Evolutionary conservation across 2,797 vertebrate species (phyloP).

Genomic region (Benthosema pterotum): DNA sequence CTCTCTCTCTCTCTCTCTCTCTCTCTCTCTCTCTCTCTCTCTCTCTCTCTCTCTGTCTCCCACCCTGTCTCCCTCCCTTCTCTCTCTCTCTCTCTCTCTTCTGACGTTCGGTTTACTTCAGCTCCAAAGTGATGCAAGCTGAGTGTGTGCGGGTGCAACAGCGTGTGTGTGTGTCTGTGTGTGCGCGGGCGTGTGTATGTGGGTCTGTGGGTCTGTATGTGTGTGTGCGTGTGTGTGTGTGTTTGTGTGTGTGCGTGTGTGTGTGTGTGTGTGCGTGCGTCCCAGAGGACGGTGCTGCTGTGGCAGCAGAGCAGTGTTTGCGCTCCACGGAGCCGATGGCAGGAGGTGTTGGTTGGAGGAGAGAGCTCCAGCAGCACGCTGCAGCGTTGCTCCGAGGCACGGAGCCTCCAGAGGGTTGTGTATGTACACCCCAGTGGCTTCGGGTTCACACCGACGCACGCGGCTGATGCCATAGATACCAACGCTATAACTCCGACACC

Average conservation of each 20-base stretch:
- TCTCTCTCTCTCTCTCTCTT: slow-evolving; percentile 35
- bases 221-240: slow-evolving; percentile 12
- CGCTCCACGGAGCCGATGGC: slow-evolving; percentile 85
- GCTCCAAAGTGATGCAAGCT: slow-evolving; percentile 78
- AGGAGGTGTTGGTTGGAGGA: slow-evolving; percentile 87
- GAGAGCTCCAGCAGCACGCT: slow-evolving; percentile 82
- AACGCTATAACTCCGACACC: slow-evolving; percentile 39
- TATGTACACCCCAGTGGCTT: slow-evolving; percentile 53
- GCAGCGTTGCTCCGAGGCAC: slow-evolving; percentile 79
- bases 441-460: slow-evolving; percentile 54
- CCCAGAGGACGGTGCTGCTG: too few species aligned
- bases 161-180: slow-evolving; percentile 46
- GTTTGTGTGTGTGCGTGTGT: slow-evolving; percentile 3
- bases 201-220: slow-evolving; percentile 13
- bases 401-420: slow-evolving; percentile 65
- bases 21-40: neutral
- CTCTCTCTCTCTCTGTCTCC: too few species aligned
- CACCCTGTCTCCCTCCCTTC: neutral
- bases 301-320: slow-evolving; percentile 7
- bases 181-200: slow-evolving; percentile 10
- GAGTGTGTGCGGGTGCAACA: slow-evolving; percentile 73
- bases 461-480: slow-evolving; percentile 60
- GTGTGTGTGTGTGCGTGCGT: slow-evolving; percentile 24
- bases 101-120: slow-evolving; percentile 64
- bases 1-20: too few species aligned